A percentile compares a stretch with the other conserved stretches of the same genome.
Evolutionary conservation across 2,113 vertebrate species (phyloP).

Genomic region (Archilochus colubris): DNA sequence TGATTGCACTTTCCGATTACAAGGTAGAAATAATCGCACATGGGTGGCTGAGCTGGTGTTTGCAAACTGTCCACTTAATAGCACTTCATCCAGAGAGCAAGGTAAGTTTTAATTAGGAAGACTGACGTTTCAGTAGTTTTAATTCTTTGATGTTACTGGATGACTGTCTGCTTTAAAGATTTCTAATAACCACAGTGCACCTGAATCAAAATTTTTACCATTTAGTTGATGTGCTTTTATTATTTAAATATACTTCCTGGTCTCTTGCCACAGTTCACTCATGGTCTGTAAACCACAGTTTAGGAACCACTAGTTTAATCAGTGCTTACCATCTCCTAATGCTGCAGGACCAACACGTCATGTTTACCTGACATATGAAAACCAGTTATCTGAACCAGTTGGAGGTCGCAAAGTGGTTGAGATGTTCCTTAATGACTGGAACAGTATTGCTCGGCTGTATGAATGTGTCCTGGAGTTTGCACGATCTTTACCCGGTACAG

Average conservation of each 20-base stretch:
- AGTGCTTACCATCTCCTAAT: conserved; percentile 18
- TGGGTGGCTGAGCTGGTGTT: conserved; percentile 98
- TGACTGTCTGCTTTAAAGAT: background rate
- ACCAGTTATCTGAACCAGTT: conserved; percentile 94
- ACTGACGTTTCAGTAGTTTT: background rate
- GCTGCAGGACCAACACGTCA: conserved; percentile 88
- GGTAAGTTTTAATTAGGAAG: conserved; percentile 71
- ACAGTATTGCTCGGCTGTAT: conserved; percentile 92
- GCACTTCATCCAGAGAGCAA: conserved; percentile 94
- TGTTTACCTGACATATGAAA: conserved; percentile 96
- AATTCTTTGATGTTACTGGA: background rate
- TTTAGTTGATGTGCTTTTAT: background rate
- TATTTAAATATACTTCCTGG: background rate
- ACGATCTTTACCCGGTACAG: conserved; percentile 87
- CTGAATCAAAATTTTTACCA: background rate
- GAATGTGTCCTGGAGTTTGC: conserved; percentile 97
- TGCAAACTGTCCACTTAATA: conserved; percentile 94
- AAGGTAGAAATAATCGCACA: conserved; percentile 97
- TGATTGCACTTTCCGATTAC: conserved; percentile 96
- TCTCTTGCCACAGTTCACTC: background rate
- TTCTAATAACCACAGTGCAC: background rate
- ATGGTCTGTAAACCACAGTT: background rate
- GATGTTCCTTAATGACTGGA: conserved; percentile 99
- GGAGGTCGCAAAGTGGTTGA: conserved; percentile 97
- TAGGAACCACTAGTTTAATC: background rate